A percentile compares a stretch with the other conserved stretches of the same genome.
These are phyloP conservation scores for Agonopterix subpropinquella DNA, from an alignment of 2,888 invertebrate species.

Conservation along the genomic window DNA sequence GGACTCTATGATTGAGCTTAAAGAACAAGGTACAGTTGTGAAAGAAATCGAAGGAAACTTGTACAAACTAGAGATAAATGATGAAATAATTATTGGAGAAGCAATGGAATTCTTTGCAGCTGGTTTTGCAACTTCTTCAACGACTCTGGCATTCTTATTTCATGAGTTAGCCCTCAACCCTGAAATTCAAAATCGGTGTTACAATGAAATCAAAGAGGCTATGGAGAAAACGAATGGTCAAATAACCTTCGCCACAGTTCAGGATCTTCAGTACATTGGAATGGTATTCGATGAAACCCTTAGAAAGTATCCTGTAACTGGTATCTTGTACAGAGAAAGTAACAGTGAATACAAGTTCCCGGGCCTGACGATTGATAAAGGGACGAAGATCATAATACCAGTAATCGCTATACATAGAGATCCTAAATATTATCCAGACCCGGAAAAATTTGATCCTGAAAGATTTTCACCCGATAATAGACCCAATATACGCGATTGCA, in stretches of 20 bases:
- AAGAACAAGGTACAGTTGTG: slow-evolving; percentile 7
- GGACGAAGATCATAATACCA: slow-evolving; percentile 5
- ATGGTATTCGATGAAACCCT: slow-evolving; percentile 37
- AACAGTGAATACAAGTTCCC: neutral
- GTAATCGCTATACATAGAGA: slow-evolving; percentile 7
- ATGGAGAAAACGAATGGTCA: slow-evolving; percentile 18
- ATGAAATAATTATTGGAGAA: slow-evolving; percentile 21
- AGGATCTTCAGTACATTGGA: slow-evolving; percentile 23
- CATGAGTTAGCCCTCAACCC: slow-evolving; percentile 30
- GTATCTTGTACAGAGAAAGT: neutral
- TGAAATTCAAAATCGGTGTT: slow-evolving; percentile 27
- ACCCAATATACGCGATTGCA: slow-evolving; percentile 3
- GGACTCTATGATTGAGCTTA: slow-evolving; percentile 8
- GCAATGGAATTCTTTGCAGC: slow-evolving; percentile 32
- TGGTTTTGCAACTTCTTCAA: slow-evolving; percentile 37
- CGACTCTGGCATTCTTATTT: slow-evolving; percentile 24
- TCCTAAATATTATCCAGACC: slow-evolving; percentile 8
- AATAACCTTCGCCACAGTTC: slow-evolving; percentile 20
- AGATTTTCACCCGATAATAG: slow-evolving; percentile 20
- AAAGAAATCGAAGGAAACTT: slow-evolving; percentile 7
- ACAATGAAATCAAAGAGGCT: slow-evolving; percentile 11
- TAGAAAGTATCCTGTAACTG: slow-evolving; percentile 38
- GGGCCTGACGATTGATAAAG: slow-evolving; percentile 8
- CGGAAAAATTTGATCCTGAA: slow-evolving; percentile 22
- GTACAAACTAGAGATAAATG: slow-evolving; percentile 14